A percentile compares a stretch with the other conserved stretches of the same genome.
Conservation (phyloP, 2,113 vertebrate genomes). For the Orthonyx spaldingii region DNA sequence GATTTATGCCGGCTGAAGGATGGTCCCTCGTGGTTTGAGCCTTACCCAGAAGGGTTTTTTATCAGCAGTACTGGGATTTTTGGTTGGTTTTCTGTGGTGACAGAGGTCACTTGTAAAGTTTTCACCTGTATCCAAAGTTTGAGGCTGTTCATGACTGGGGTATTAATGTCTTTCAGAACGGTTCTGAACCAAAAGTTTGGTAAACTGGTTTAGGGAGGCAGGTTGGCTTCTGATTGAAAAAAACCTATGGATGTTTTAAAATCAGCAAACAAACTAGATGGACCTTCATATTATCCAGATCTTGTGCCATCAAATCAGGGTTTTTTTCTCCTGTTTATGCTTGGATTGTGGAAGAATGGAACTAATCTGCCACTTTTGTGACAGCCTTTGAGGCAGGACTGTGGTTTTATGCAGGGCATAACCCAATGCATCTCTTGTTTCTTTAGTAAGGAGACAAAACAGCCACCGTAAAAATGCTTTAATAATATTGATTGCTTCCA, state of each 20-base stretch:
- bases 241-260: neutral
- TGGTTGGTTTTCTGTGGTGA: neutral
- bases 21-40: neutral
- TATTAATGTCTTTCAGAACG: neutral
- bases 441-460: neutral
- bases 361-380: neutral
- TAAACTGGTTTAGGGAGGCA: neutral
- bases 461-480: neutral
- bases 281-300: neutral
- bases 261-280: neutral
- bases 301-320: neutral
- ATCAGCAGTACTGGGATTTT: neutral
- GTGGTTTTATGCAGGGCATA: neutral
- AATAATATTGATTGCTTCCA: neutral
- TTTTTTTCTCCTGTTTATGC: neutral
- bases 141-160: neutral
- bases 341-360: neutral
- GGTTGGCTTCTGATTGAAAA: neutral
- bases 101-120: neutral
- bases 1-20: neutral
- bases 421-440: neutral
- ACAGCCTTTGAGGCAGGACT: neutral
- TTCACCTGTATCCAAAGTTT: neutral
- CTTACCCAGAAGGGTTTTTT: neutral
- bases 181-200: neutral